Evolutionary conservation across 2,113 vertebrate genomes (phyloP), one percentile per base, ranked within the genome.

Genomic region (Menidia beryllina): DNA sequence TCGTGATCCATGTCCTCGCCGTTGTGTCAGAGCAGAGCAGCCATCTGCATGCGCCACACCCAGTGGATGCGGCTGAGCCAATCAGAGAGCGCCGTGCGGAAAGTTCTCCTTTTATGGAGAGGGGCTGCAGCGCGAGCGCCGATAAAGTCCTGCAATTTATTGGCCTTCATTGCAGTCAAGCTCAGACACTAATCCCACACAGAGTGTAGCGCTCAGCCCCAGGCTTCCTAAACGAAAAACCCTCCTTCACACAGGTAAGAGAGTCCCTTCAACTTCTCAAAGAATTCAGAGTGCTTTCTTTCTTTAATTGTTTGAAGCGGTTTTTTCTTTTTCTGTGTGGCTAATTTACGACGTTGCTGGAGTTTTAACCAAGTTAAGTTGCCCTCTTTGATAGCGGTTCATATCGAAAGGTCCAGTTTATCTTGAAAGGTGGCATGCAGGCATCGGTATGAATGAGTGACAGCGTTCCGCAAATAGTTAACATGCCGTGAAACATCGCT

Each of bases 81-180:
- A 93, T 92, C 87, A 83, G 70, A 82, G n/a, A 19, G 20, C 72
- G 83, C 85, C 52, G 84, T 89, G 85, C 82, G 86, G 89, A 93
- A 93, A 93, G 91, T 86, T 94, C 26, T 88, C 91, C 93, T 92
- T 92, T 77, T 94, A 92, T 92, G 93, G 93, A 90, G 53, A 89
- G 89, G 84, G 92, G 90, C 75, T 85, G 91, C 87, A 87, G 77
- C 89, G 1, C 50, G 34, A 49, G 72, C 73, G 36, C 57, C 11
- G 27, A 91, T 92, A 93, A 92, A 93, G 53, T 0, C 77, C 69
- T 36, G 76, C 57, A 47, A 7, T 41, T 24, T n/a, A 51, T 58
- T 27, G 78, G 78, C 75, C 25, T 80, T 49, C 56, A 7, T 84
- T 75, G 79, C 87, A 89, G 82, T 89, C 58, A 23, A 62, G 53